phyloP scores from a whole-genome alignment of 2,113 vertebrate genomes.

The Burhinus bistriatus region DNA sequence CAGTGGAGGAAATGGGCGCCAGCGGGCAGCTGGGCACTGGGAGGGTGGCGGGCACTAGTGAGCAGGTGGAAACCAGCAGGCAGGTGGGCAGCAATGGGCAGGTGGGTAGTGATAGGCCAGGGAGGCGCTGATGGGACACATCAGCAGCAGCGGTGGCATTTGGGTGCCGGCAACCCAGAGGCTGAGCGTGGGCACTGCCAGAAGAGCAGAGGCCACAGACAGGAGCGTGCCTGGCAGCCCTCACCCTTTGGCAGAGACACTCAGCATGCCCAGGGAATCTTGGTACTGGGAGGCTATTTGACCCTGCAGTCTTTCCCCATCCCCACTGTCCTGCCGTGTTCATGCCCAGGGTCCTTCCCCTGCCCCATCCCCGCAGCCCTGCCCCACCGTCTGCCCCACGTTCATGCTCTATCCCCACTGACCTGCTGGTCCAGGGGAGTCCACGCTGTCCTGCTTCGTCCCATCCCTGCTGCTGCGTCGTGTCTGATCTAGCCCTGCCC shows the following conservation, averaged over 20 bases:
- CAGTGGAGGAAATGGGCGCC: not conserved
- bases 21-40: not conserved
- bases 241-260: not conserved
- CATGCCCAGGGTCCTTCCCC: not conserved
- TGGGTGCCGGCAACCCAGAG: not conserved
- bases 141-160: not conserved
- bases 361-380: not conserved
- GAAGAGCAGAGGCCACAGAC: not conserved
- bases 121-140: not conserved
- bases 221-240: not conserved
- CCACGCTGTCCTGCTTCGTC: fast-evolving
- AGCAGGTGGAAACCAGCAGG: not conserved
- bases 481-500: not conserved
- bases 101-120: no score
- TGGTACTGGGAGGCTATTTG: not conserved
- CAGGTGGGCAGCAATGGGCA: not conserved
- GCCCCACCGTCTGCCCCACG: fast-evolving
- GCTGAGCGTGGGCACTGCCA: not conserved
- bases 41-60: not conserved
- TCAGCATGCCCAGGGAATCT: not conserved
- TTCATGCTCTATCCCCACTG: not conserved
- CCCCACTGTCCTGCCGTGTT: not conserved
- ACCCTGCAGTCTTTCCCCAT: no score
- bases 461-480: fast-evolving
- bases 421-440: not conserved